These are phyloP conservation scores for Tyria jacobaeae DNA, from an alignment of 2,888 invertebrate species.

Conservation along the genomic window DNA sequence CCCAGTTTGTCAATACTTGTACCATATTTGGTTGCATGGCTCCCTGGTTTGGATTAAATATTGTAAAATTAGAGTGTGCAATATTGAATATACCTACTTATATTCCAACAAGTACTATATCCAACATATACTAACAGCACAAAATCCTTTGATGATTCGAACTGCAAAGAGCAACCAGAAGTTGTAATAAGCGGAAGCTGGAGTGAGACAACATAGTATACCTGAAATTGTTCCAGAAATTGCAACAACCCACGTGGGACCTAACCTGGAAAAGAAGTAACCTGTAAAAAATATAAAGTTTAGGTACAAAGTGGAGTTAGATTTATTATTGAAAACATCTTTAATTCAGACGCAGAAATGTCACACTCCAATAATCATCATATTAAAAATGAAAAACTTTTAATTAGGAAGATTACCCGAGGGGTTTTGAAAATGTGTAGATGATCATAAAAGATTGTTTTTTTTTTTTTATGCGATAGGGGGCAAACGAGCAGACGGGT, in stretches of 20 bases:
- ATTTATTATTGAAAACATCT: too few relatives aligned
- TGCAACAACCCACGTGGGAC: constrained; percentile 78
- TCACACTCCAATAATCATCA: too few relatives aligned
- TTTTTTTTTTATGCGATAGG: too few relatives aligned
- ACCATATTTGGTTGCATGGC: constrained; percentile 83
- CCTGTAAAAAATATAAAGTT: too few relatives aligned
- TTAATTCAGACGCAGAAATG: too few relatives aligned
- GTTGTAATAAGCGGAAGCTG: constrained; percentile 69
- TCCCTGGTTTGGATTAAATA: constrained; percentile 57
- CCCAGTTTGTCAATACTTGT: constrained; percentile 78
- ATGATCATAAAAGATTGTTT: too few relatives aligned
- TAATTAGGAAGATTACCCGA: too few relatives aligned
- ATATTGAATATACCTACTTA: not conserved
- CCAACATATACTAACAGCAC: constrained; percentile 79
- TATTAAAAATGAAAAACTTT: too few relatives aligned
- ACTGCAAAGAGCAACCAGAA: constrained; percentile 75
- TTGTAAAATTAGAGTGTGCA: not conserved
- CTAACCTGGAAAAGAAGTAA: constrained; percentile 58
- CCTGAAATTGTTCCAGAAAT: constrained; percentile 74
- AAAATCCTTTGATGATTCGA: constrained; percentile 73
- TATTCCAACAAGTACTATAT: not conserved
- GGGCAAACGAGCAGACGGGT: too few relatives aligned
- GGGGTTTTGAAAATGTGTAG: too few relatives aligned
- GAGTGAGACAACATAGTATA: constrained; percentile 70
- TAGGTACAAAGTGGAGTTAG: not conserved